Conservation (phyloP, 2,888 invertebrate species). For the Geophilus truncorum region DNA sequence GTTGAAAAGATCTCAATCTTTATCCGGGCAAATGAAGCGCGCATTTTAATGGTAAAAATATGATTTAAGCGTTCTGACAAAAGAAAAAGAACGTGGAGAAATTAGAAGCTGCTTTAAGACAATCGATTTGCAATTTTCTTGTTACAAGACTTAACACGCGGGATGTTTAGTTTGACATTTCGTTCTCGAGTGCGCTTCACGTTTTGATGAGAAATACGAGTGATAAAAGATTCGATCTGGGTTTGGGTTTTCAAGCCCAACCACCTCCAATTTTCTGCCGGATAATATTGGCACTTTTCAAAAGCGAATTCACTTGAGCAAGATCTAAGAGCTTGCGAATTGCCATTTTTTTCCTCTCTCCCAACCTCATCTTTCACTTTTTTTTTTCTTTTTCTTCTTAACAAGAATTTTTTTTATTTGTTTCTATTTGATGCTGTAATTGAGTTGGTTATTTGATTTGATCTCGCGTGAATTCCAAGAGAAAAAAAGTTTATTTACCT, state of each 20-base stretch:
- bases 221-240: neutral
- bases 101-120: neutral
- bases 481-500: neutral
- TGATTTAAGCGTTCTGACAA: too few species aligned
- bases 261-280: neutral
- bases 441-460: neutral
- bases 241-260: neutral
- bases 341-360: neutral
- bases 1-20: neutral
- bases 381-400: neutral
- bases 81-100: neutral
- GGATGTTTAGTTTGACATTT: neutral
- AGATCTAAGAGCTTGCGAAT: neutral
- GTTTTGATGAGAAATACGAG: neutral
- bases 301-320: neutral
- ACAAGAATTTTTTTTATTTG: neutral
- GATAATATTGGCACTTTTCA: slow-evolving; percentile 17
- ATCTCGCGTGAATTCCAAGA: neutral
- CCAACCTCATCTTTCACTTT: neutral
- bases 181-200: neutral
- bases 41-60: too few species aligned
- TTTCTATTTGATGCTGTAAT: neutral
- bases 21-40: neutral
- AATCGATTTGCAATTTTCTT: neutral
- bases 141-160: neutral